Percentiles rank a stretch among this genome's conserved stretches.
Conservation (phyloP, 2,113 vertebrate species). For the Chaetodon auriga region DNA sequence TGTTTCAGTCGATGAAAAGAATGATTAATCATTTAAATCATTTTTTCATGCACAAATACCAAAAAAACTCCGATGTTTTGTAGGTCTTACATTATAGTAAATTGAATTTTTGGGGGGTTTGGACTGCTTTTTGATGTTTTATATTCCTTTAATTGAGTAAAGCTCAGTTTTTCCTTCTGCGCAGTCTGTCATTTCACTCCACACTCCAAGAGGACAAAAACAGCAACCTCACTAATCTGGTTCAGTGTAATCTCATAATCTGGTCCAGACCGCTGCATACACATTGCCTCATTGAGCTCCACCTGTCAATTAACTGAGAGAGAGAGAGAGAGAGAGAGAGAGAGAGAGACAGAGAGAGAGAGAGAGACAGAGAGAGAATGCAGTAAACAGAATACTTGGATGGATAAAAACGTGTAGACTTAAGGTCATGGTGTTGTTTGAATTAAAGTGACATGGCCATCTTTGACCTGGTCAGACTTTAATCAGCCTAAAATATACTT, state of each 20-base stretch:
- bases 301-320: conserved; percentile 41
- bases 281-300: conserved; percentile 44
- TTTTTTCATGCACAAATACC: neutral
- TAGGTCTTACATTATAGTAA: neutral
- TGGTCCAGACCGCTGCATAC: conserved; percentile 34
- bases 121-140: neutral
- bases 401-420: too few relatives aligned
- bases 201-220: conserved; percentile 44
- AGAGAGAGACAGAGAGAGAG: neutral
- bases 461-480: too few relatives aligned
- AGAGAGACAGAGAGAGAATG: neutral
- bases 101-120: neutral
- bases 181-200: conserved; percentile 29
- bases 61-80: neutral
- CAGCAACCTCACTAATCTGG: conserved; percentile 60
- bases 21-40: neutral
- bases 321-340: neutral
- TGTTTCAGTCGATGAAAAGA: neutral
- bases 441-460: too few relatives aligned
- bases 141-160: too few relatives aligned
- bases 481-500: neutral
- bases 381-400: too few relatives aligned
- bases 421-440: too few relatives aligned
- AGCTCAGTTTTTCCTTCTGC: conserved; percentile 5
- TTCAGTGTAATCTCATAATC: conserved; percentile 72